Conservation (phyloP, 2,797 vertebrate species). For the Thaleichthys pacificus region DNA sequence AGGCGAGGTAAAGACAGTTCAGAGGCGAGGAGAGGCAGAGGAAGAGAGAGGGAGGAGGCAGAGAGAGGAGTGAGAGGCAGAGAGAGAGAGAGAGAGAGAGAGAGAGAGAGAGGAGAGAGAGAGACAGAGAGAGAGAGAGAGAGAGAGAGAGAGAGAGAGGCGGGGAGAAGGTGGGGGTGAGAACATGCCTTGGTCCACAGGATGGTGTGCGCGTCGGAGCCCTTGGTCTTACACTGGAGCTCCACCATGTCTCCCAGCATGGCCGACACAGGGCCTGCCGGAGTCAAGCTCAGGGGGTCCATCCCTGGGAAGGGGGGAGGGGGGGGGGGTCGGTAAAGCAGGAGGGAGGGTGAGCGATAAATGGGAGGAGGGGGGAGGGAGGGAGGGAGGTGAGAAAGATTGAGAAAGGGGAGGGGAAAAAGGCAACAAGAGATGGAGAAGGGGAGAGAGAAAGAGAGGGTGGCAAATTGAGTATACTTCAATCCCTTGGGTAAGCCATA, state of each 20-base stretch:
- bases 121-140: not conserved
- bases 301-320: slow-evolving; percentile 57
- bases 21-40: not conserved
- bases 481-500: too few relatives aligned
- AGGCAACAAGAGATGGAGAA: too few relatives aligned
- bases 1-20: not conserved
- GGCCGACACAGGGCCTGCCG: slow-evolving; percentile 41
- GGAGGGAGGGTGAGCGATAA: not conserved
- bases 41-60: not conserved
- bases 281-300: slow-evolving; percentile 59
- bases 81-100: not conserved
- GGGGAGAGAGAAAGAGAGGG: not conserved
- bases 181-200: slow-evolving; percentile 67
- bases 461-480: too few relatives aligned
- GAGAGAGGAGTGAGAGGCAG: not conserved
- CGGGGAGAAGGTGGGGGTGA: not conserved
- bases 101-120: not conserved
- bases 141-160: not conserved
- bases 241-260: slow-evolving; percentile 59
- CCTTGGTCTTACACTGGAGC: slow-evolving; percentile 69
- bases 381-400: not conserved
- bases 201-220: slow-evolving; percentile 43
- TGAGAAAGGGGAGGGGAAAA: slow-evolving; percentile 11
- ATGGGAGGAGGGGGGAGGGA: too few relatives aligned
- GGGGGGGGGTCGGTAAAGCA: slow-evolving; percentile 14